These are phyloP conservation scores for Diprion similis DNA, from an alignment of 1,140 invertebrate species.

Conservation along the genomic window DNA sequence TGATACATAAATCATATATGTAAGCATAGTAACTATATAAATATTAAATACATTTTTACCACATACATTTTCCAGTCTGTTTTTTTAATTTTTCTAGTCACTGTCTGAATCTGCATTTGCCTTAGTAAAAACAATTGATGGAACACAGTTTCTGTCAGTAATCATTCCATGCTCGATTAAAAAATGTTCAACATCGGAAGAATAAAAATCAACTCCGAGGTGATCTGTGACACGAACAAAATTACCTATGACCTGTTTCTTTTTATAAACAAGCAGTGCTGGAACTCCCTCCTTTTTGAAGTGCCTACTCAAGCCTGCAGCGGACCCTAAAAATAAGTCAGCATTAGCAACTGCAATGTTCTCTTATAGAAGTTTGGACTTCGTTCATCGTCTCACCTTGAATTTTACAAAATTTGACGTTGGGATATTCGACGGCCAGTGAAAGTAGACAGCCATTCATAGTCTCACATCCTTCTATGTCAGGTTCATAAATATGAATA, in stretches of 20 bases:
- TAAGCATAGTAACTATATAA: no score
- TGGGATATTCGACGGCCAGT: constrained; percentile 82
- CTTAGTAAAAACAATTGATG: constrained; percentile 43
- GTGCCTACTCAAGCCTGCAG: constrained; percentile 78
- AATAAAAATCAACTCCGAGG: constrained; percentile 88
- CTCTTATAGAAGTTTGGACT: no score
- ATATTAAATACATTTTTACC: no score
- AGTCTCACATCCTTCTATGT: constrained; percentile 75
- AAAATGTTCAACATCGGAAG: constrained; percentile 89
- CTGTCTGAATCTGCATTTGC: constrained; percentile 41
- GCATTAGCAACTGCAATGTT: background rate
- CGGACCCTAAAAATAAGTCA: constrained; percentile 58
- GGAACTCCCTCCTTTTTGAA: constrained; percentile 90
- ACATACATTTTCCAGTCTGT: background rate
- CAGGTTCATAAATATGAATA: constrained; percentile 88
- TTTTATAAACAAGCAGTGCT: constrained; percentile 91
- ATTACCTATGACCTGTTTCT: constrained; percentile 89
- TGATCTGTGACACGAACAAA: constrained; percentile 88
- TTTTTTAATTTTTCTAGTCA: constrained; percentile 31
- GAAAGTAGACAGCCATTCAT: constrained; percentile 87
- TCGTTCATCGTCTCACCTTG: constrained; percentile 66
- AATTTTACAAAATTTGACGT: constrained; percentile 92
- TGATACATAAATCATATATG: no score
- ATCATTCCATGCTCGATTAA: constrained; percentile 85
- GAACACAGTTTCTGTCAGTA: constrained; percentile 69